Evolutionary conservation across 2,888 invertebrate species (phyloP).

Genomic region (Agriopis leucophaearia): DNA sequence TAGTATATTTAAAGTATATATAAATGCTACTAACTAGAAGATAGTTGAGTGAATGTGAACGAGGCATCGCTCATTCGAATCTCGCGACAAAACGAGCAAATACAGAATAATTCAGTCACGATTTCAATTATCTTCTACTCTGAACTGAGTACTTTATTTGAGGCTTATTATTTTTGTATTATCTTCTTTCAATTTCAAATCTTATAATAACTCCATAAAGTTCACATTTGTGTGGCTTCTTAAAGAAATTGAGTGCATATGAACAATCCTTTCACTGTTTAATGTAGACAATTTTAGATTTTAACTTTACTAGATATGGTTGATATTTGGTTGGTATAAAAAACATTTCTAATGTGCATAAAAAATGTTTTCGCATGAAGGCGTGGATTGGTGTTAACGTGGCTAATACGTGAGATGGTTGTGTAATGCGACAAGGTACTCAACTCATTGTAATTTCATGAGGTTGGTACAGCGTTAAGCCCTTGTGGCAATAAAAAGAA

Average conservation of each 20-base stretch:
- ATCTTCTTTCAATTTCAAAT: slow-evolving; percentile 3
- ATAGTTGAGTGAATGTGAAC: slow-evolving; percentile 26
- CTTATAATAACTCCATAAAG: background rate
- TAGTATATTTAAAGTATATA: too few species aligned
- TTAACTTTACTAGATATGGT: background rate
- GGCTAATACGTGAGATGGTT: slow-evolving; percentile 16
- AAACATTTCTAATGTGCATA: background rate
- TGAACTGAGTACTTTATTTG: slow-evolving; percentile 30
- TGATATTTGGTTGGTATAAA: background rate
- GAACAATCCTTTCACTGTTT: background rate
- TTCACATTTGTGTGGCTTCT: slow-evolving; percentile 2
- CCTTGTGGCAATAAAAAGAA: slow-evolving; percentile 15
- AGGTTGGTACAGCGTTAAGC: background rate
- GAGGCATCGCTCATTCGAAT: slow-evolving; percentile 44
- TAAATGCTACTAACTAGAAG: background rate
- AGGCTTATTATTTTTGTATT: slow-evolving; percentile 34
- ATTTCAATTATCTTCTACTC: slow-evolving; percentile 52
- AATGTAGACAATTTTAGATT: background rate
- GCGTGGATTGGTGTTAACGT: slow-evolving; percentile 10
- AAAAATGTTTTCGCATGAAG: slow-evolving; percentile 2
- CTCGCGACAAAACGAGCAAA: slow-evolving; percentile 47
- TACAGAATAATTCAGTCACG: slow-evolving; percentile 59
- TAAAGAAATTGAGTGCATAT: slow-evolving; percentile 4
- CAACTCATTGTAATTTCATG: slow-evolving; percentile 7
- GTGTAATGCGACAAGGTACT: slow-evolving; percentile 11